These are phyloP conservation scores for Triops cancriformis DNA, from an alignment of 1,140 invertebrate species.

Conservation along the genomic window DNA sequence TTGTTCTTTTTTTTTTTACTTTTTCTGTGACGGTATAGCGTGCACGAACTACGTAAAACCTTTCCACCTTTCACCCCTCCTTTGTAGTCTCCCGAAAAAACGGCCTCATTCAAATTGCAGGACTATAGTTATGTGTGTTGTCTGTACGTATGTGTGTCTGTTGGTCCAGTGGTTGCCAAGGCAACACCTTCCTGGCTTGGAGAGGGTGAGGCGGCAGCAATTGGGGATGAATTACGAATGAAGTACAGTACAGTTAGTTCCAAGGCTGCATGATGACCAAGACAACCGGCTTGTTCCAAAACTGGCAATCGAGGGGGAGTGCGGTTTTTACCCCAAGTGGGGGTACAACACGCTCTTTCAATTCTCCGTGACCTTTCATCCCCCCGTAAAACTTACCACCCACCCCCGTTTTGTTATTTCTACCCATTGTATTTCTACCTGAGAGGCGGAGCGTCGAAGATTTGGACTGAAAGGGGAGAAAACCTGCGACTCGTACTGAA, in stretches of 20 bases:
- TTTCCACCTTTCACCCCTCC: background rate
- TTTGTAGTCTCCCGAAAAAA: background rate
- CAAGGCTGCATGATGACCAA: slow-evolving; percentile 3
- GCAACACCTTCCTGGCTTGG: background rate
- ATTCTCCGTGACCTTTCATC: background rate
- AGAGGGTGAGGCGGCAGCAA: background rate
- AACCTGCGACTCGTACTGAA: background rate
- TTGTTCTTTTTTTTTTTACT: background rate
- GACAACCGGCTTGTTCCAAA: background rate
- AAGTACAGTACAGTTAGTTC: background rate
- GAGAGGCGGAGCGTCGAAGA: no score
- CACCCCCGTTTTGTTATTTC: no score
- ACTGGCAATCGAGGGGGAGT: background rate
- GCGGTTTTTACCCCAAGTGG: background rate
- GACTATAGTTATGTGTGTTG: background rate
- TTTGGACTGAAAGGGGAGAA: background rate
- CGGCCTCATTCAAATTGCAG: slow-evolving; percentile 2
- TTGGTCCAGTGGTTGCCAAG: slow-evolving; percentile 4
- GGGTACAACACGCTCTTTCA: background rate
- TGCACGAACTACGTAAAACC: background rate
- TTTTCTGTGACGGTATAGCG: background rate
- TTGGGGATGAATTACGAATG: background rate
- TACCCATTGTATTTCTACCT: no score
- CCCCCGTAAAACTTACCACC: background rate
- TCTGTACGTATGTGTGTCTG: background rate